Evolutionary conservation across 1,140 invertebrate species (phyloP).

Genomic region (Episyrphus balteatus): DNA sequence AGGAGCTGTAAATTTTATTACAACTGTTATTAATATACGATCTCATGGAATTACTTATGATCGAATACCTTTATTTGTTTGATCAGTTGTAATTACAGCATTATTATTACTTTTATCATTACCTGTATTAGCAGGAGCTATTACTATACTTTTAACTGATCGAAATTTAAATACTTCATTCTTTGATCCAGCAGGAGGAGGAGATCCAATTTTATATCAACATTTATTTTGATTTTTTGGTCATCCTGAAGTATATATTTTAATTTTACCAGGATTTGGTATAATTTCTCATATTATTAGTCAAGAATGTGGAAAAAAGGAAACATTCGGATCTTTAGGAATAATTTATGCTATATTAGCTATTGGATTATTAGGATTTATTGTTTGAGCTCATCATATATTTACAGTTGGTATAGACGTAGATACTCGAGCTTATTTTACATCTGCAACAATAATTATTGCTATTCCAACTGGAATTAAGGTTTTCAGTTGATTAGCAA

Average conservation of each 20-base stretch:
- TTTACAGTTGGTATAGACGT: constrained; percentile 63
- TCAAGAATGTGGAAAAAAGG: constrained; percentile 46
- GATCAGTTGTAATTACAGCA: constrained; percentile 56
- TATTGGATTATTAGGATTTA: constrained; percentile 54
- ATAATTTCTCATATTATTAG: constrained; percentile 54
- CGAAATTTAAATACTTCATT: constrained; percentile 59
- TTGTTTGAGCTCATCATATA: constrained; percentile 61
- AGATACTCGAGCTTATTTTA: constrained; percentile 62
- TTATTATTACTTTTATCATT: constrained; percentile 52
- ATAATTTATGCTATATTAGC: constrained; percentile 53
- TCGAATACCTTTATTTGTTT: constrained; percentile 48
- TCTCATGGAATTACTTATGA: constrained; percentile 39
- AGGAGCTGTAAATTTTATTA: constrained; percentile 54
- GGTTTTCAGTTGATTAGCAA: constrained; percentile 54
- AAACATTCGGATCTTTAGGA: constrained; percentile 46
- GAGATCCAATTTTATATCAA: constrained; percentile 61
- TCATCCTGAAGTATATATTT: constrained; percentile 67
- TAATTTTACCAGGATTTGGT: constrained; percentile 52
- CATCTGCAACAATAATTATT: constrained; percentile 62
- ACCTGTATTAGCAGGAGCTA: constrained; percentile 59
- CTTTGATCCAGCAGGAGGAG: constrained; percentile 53
- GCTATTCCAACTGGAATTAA: constrained; percentile 53
- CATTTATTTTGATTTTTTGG: constrained; percentile 74
- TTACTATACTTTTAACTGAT: constrained; percentile 59
- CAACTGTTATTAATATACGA: constrained; percentile 48